Percentiles rank a stretch among this genome's conserved stretches.
Evolutionary conservation across 2,797 vertebrate genomes (phyloP).

Genomic region (Tachyglossus aculeatus): DNA sequence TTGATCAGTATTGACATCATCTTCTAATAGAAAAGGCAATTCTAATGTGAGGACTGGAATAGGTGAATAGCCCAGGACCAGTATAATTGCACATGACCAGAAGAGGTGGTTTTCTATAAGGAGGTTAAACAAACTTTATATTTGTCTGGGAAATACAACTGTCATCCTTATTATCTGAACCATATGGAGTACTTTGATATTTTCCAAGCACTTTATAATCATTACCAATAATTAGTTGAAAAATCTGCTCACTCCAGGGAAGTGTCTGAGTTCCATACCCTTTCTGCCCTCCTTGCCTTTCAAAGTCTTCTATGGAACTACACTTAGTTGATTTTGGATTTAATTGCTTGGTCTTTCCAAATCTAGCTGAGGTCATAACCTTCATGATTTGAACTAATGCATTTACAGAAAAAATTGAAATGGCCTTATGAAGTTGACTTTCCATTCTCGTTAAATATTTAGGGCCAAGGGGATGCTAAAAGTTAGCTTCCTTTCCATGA

Average conservation of each 20-base stretch:
- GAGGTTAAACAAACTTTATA: background rate
- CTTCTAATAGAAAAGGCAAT: too few relatives aligned
- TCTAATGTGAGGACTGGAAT: too few relatives aligned
- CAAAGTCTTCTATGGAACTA: conserved; percentile 8
- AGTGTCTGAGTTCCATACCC: conserved; percentile 20
- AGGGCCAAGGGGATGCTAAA: conserved; percentile 19
- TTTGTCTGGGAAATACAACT: conserved; percentile 37
- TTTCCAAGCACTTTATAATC: conserved; percentile 31
- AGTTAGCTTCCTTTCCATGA: conserved; percentile 12
- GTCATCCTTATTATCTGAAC: background rate
- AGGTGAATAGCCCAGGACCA: too few relatives aligned
- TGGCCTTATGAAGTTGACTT: conserved; percentile 19
- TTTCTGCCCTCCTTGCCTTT: background rate
- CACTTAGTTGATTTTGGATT: conserved; percentile 27
- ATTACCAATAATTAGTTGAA: conserved; percentile 44
- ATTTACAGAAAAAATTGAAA: conserved; percentile 50
- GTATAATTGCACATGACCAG: too few relatives aligned
- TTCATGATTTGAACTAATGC: conserved; percentile 31
- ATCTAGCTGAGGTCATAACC: conserved; percentile 4
- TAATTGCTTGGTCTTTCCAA: conserved; percentile 17
- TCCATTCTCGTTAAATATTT: conserved; percentile 50
- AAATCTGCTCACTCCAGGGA: conserved; percentile 26
- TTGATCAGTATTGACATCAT: too few relatives aligned
- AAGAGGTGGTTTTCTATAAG: too few relatives aligned
- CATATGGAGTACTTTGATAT: conserved; percentile 5